Base-by-base conservation (phyloP, 2,113 vertebrate species). In the Psittacus erithacus region DNA sequence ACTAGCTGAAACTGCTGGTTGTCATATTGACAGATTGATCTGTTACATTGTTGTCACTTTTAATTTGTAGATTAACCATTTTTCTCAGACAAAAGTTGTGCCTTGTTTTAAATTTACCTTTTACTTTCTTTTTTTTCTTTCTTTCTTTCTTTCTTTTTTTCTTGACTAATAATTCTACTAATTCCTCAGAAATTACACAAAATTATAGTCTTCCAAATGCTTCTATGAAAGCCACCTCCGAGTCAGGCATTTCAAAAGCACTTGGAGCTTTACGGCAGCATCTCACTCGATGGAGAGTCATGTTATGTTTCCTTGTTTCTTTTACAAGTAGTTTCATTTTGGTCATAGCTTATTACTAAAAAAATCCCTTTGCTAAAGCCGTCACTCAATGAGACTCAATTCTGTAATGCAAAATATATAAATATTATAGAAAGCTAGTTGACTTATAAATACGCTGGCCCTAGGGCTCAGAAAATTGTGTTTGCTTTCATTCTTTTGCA, bases 1-100 rank as follows among this genome's bases (percentile, higher is more conserved):
- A 63, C 71, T 22, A 75, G 29, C 43, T 91, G 33, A 93, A 96
- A 91, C 60, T 86, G 55, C 86, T 46, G 64, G 76, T 83, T 97
- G 92, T 95, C 91, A n/a, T 77, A 49, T 6, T 71, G 78, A 88
- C 35, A 69, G 62, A 90, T 79, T 86, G 76, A 75, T 94, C 33
- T 1, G 2, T 75, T 96, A 83, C 52, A 82, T 64, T 91, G 68
- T 64, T 91, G 88, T 87, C 38, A 64, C 86, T 80, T 86, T 74
- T 90, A 82, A 96, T 88, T 86, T 76, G n/a, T 86, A 68, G 47
- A 55, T 81, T 88, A 90, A 44, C 47, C 22, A 22, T 88, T 94
- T 94, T 93, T 88, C 88, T 71, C 50, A 69, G 84, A 88, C n/a
- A 82, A 76, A 75, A 94, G 53, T 83, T 90, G 59, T 46, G 11